Evolutionary conservation across 2,797 vertebrate species (phyloP).

Genomic region (Ficedula albicollis): DNA sequence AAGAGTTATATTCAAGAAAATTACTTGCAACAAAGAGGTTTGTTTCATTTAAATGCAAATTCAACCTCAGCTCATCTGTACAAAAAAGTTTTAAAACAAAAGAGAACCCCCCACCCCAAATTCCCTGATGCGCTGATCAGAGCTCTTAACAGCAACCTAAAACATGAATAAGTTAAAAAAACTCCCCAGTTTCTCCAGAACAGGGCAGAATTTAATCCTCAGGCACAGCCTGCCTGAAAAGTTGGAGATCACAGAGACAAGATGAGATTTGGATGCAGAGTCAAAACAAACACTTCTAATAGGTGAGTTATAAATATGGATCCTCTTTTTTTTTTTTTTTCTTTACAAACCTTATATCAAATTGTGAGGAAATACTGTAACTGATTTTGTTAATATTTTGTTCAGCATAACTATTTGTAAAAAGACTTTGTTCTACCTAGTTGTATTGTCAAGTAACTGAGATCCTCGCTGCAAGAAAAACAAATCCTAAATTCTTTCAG

Average conservation of each 20-base stretch:
- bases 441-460: neutral
- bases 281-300: neutral
- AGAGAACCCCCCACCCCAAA: fast-evolving
- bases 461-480: neutral
- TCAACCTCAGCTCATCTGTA: neutral
- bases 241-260: neutral
- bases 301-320: neutral
- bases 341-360: neutral
- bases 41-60: constrained; percentile 10
- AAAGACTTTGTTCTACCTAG: neutral
- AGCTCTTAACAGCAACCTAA: neutral
- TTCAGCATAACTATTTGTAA: neutral
- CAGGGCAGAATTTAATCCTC: neutral
- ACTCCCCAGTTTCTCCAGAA: neutral
- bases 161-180: neutral
- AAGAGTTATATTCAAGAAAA: neutral
- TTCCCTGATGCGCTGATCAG: neutral
- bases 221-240: neutral
- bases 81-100: neutral
- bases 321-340: neutral
- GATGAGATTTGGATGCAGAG: neutral
- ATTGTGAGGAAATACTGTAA: neutral
- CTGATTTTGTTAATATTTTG: neutral
- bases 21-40: neutral
- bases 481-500: neutral